A percentile compares a stretch with the other conserved stretches of the same genome.
These are phyloP conservation scores for Arctopsyche grandis DNA, from an alignment of 1,140 invertebrate species.

Conservation along the genomic window DNA sequence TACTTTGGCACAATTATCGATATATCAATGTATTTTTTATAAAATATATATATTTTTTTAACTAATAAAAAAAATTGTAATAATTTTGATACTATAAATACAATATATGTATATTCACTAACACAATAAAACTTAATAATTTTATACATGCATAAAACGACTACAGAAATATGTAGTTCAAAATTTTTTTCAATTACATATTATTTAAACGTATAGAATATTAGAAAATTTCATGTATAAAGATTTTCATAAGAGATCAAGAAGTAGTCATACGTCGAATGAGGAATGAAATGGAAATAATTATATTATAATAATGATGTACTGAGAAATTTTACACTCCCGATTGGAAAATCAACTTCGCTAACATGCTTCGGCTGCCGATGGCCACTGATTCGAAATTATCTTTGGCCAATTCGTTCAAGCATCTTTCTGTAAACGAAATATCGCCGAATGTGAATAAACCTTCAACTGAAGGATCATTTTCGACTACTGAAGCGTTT, in stretches of 20 bases:
- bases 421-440: conserved; percentile 47
- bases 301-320: too few relatives aligned
- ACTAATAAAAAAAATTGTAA: too few relatives aligned
- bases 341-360: conserved; percentile 51
- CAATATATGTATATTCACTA: too few relatives aligned
- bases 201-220: not conserved
- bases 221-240: not conserved
- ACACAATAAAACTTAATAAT: too few relatives aligned
- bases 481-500: conserved; percentile 27
- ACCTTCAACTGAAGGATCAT: conserved; percentile 17
- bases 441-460: conserved; percentile 38
- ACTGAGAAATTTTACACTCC: not conserved
- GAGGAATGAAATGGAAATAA: not conserved
- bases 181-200: too few relatives aligned
- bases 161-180: too few relatives aligned
- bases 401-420: conserved; percentile 44
- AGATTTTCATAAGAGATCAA: not conserved
- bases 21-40: too few relatives aligned
- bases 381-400: conserved; percentile 48
- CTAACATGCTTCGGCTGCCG: conserved; percentile 48
- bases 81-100: too few relatives aligned
- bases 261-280: not conserved
- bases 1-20: not conserved
- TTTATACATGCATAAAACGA: too few relatives aligned
- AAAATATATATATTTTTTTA: too few relatives aligned